Base-by-base conservation (phyloP, 1,140 invertebrate species). In the Listronotus bonariensis region DNA sequence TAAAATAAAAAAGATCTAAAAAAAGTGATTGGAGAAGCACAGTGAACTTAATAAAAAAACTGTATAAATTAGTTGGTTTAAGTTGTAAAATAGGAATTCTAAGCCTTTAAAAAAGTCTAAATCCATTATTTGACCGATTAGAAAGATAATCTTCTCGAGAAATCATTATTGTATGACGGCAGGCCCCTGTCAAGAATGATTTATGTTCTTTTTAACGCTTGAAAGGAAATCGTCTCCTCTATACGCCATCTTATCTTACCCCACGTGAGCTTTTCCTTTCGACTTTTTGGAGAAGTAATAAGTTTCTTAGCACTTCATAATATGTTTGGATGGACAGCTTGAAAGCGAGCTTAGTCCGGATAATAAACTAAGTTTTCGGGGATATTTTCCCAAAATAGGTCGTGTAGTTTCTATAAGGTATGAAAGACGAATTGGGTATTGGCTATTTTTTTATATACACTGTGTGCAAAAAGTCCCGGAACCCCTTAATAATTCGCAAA, bases 121-220 rank as follows among this genome's bases (percentile, higher is more conserved):
- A 65, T 65, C 62, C 62, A 55, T 57, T 65, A 65, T 57, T 57
- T 65, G 62, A 53, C 62, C 62, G 62, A 65, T 65, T 64, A 65
- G 62, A 58, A 55, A 65, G 62, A 65, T 65, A 65, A 65, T 65
- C 53, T n/a, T n/a, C n/a, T n/a, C n/a, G n/a, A n/a, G n/a, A n/a
- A n/a, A n/a, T n/a, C n/a, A n/a, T n/a, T n/a, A 65, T 65, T 65
- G 62, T 65, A 65, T 51, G 62, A 57, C 52, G 62, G 62, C 53
- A 26, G 52, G 54, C 34, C 26, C 54, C 62, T 55, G 62, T 65
- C 62, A 65, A 18, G 62, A 58, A 53, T 65, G 62, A 65, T 65
- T 65, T 65, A 65, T 53, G 62, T 53, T 58, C 62, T 57, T 65
- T 65, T 65, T 65, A 58, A 57, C 62, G 62, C 62, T 55, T 52